Conservation (phyloP, 2,113 vertebrate genomes). For the Protobothrops flavoviridis region DNA sequence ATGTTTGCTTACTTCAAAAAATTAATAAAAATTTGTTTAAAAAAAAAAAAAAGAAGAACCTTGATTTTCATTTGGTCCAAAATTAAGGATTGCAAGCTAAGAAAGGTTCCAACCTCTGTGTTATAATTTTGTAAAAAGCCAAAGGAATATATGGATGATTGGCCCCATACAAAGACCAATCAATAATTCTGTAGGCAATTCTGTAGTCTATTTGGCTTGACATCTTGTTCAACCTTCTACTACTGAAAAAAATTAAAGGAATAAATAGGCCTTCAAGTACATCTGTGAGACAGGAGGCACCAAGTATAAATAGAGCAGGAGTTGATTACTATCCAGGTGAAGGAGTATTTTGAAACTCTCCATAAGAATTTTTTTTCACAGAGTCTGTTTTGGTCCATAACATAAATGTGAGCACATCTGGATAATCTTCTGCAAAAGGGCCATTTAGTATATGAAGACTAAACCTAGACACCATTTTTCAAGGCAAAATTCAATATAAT, state of each 20-base stretch:
- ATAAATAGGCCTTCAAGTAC: not conserved
- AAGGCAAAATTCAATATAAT: not conserved
- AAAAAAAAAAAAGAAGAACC: no score
- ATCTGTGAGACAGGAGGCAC: not conserved
- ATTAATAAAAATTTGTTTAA: no score
- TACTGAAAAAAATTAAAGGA: not conserved
- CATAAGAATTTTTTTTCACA: not conserved
- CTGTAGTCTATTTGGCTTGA: not conserved
- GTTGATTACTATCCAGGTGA: not conserved
- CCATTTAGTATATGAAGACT: not conserved
- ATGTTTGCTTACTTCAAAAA: no score
- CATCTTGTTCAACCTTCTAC: not conserved
- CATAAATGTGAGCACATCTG: not conserved
- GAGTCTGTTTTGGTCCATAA: not conserved
- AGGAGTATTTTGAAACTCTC: not conserved
- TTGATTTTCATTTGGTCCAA: not conserved
- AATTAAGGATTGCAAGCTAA: not conserved
- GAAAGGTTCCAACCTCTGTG: not conserved
- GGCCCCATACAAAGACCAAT: not conserved
- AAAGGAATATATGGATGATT: not conserved
- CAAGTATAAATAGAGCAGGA: not conserved
- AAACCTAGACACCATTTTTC: not conserved
- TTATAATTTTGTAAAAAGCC: not conserved
- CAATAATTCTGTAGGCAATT: not conserved
- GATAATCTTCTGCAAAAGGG: not conserved